These are phyloP conservation scores for Calliphora vomitoria DNA, from an alignment of 2,888 invertebrate genomes.

Conservation along the genomic window DNA sequence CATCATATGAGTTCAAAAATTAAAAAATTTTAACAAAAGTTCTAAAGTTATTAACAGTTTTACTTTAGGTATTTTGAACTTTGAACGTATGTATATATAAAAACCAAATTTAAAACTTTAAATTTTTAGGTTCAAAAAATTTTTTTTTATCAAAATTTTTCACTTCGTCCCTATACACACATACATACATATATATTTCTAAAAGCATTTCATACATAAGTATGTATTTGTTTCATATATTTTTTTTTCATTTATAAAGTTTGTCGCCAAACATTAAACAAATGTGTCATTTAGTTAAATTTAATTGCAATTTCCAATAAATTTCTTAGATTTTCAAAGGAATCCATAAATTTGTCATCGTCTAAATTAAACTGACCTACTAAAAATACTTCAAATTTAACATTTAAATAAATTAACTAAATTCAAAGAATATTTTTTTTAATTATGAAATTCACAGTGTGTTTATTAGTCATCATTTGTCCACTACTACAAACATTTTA, in stretches of 20 bases:
- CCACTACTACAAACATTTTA: neutral
- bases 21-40: no score
- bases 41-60: no score
- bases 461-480: constrained; percentile 47
- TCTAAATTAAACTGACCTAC: constrained; percentile 4
- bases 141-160: no score
- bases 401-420: neutral
- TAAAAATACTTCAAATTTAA: neutral
- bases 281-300: neutral
- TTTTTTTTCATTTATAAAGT: neutral
- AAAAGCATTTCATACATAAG: neutral
- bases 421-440: neutral
- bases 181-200: no score
- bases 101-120: no score
- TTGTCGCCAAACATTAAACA: neutral
- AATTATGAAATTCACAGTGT: constrained; percentile 2
- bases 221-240: neutral
- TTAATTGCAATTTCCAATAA: neutral
- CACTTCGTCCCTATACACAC: no score
- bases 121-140: no score
- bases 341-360: constrained; percentile 1
- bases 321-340: neutral
- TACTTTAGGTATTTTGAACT: no score
- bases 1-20: no score
- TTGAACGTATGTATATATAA: no score